phyloP scores from a whole-genome alignment of 2,797 vertebrate species.

The Picus viridis region DNA sequence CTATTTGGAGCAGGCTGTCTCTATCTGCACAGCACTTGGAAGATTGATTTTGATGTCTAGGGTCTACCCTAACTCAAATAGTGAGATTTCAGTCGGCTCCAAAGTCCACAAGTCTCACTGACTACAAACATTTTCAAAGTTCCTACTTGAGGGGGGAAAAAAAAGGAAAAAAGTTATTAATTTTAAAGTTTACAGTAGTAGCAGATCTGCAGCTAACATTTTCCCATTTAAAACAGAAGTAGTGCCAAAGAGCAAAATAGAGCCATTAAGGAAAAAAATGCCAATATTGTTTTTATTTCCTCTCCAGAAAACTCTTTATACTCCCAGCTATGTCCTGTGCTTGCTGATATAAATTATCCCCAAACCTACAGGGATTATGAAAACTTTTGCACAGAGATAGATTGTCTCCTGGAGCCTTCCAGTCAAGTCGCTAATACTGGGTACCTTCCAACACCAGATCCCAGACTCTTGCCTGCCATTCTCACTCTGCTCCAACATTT shows the following conservation, averaged over 20 bases:
- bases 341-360: not conserved
- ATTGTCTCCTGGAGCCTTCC: not conserved
- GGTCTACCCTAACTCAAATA: not conserved
- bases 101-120: not conserved
- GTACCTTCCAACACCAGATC: slow-evolving; percentile 4
- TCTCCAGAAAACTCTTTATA: not conserved
- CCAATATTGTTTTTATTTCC: not conserved
- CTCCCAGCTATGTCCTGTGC: not conserved
- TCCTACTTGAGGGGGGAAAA: not conserved
- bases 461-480: not conserved
- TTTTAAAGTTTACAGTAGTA: not conserved
- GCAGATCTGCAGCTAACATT: not conserved
- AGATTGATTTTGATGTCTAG: not conserved
- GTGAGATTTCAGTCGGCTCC: not conserved
- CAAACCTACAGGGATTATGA: not conserved
- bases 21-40: not conserved
- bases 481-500: not conserved
- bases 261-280: not conserved
- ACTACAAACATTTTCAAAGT: not conserved
- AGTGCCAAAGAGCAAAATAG: not conserved
- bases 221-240: not conserved
- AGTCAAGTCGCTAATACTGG: not conserved
- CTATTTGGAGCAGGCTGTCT: slow-evolving; percentile 2
- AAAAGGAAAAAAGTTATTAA: not conserved
- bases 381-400: not conserved